Evolutionary conservation across 2,113 vertebrate genomes (phyloP), one percentile per base, ranked within the genome.

Genomic region (Aldabrachelys gigantea): DNA sequence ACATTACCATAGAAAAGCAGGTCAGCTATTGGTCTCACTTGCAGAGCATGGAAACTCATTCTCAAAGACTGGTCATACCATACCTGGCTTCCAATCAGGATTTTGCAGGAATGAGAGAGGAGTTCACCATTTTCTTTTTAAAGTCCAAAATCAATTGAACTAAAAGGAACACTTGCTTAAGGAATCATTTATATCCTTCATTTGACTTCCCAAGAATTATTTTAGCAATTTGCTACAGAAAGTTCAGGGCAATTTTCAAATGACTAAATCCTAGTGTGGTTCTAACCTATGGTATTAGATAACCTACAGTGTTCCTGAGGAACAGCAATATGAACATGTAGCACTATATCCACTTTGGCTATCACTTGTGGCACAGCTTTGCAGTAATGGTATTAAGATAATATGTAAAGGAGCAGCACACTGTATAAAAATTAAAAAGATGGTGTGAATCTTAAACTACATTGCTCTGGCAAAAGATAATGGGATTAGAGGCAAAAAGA

Each of bases 1-100:
- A 12, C 6, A 11, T 1, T 0, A 1, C 6, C 12, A 13, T 0
- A 6, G 0, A n/a, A 29, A 56, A 17, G 22, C 4, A 21, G 25
- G 54, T 29, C n/a, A 89, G 16, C 6, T 53, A 78, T 56, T 7
- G 21, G 29, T 84, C 41, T 35, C 38, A 75, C 17, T 41, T 53
- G 49, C 0, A 0, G 62, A 84, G 1, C 50, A 6, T 31, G 69
- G 69, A 75, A 75, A 49, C 6, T 13, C 75, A 35, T n/a, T 65
- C 31, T 35, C 12, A 21, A 12, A 84, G 49, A 38, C 3, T 24
- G 35, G 69, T 9, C 17, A 24, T 11, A 75, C n/a, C 11, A 31
- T 62, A 50, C 50, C 50, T 50, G 50, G 29, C 59, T 14, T 31
- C 59, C 59, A 62, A 35, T 62, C 59, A 65, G 31, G 59, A 35